Evolutionary conservation across 2,113 vertebrate species (phyloP).

Genomic region (Muntiacus reevesi): DNA sequence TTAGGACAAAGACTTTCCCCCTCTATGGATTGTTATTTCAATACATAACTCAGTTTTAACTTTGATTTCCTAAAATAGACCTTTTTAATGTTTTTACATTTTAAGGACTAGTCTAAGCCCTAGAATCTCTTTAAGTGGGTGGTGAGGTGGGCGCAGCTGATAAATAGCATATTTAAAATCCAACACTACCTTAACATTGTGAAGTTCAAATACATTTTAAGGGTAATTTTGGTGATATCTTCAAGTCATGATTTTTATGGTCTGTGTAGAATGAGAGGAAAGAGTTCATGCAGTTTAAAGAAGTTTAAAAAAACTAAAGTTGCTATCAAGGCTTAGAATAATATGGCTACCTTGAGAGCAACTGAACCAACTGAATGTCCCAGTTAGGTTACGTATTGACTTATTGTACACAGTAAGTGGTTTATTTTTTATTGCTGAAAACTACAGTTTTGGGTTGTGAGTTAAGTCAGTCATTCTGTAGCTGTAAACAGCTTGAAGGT

Average conservation of each 20-base stretch:
- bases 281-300: not conserved
- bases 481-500: conserved; percentile 34
- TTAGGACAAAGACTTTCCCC: not conserved
- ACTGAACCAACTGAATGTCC: not conserved
- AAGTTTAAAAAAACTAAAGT: not conserved
- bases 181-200: not conserved
- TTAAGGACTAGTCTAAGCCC: not conserved
- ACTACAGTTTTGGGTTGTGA: conserved; percentile 33
- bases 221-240: not conserved
- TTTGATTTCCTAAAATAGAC: not conserved
- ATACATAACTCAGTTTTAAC: not conserved
- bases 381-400: not conserved
- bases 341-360: conserved; percentile 17
- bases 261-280: not conserved
- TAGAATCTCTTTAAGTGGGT: not conserved
- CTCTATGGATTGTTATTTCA: not conserved
- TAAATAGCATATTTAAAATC: not conserved
- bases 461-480: conserved; percentile 30
- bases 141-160: not conserved
- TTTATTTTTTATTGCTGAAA: conserved; percentile 67
- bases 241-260: conserved; percentile 12
- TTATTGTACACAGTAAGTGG: not conserved
- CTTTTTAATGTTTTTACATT: conserved; percentile 23
- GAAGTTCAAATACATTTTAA: not conserved
- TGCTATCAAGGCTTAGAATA: not conserved